phyloP scores from a whole-genome alignment of 2,888 invertebrate genomes.

The Synanthedon vespiformis region DNA sequence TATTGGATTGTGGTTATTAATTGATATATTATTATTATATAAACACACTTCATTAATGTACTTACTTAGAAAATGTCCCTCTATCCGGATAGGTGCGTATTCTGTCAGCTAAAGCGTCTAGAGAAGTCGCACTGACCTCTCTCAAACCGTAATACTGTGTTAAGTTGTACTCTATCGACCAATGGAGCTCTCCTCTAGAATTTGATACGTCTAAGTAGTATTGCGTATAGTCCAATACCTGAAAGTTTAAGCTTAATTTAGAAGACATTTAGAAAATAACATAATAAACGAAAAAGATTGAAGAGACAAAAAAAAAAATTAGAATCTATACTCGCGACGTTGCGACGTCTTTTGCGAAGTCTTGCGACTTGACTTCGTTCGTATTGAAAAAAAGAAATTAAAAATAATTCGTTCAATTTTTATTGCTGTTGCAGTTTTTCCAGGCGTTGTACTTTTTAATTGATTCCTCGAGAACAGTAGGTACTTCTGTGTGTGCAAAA shows the following conservation, averaged over 20 bases:
- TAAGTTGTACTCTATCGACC: constrained; percentile 88
- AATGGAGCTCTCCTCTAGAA: constrained; percentile 78
- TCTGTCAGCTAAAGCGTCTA: constrained; percentile 84
- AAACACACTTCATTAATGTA: constrained; percentile 4
- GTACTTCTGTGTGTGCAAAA: too few relatives aligned
- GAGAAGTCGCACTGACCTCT: constrained; percentile 80
- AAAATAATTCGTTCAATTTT: too few relatives aligned
- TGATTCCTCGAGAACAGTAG: too few relatives aligned
- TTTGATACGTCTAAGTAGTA: constrained; percentile 87
- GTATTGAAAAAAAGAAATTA: too few relatives aligned
- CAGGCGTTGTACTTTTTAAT: too few relatives aligned
- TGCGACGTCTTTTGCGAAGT: too few relatives aligned
- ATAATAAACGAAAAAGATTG: too few relatives aligned
- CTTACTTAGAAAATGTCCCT: constrained; percentile 80
- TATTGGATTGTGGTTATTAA: too few relatives aligned
- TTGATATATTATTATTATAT: too few relatives aligned
- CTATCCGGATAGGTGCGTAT: constrained; percentile 79
- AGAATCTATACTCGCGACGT: too few relatives aligned
- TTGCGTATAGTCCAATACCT: constrained; percentile 91
- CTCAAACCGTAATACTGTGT: constrained; percentile 85
- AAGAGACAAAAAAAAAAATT: background rate
- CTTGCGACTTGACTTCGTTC: too few relatives aligned
- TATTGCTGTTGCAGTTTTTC: too few relatives aligned
- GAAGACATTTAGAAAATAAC: constrained; percentile 5
- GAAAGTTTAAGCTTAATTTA: constrained; percentile 8